Evolutionary conservation across 1,140 invertebrate genomes (phyloP), one percentile per base, ranked within the genome.

Genomic region (Lepidostoma basale): DNA sequence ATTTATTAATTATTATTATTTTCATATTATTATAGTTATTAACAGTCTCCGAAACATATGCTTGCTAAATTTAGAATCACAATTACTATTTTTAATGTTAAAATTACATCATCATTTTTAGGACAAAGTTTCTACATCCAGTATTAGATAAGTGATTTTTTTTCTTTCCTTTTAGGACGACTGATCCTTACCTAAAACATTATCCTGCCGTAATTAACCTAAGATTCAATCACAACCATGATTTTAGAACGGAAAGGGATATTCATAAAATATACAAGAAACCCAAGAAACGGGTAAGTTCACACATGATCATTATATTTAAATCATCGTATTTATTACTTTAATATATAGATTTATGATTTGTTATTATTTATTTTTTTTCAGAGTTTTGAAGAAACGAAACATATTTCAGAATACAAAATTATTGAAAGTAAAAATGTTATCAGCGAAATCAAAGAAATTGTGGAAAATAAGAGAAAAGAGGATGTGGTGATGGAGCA

Each of bases 151-250:
- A n/a, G n/a, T n/a, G n/a, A n/a, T n/a, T n/a, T n/a, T n/a, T n/a
- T n/a, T n/a, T 49, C 22, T 25, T 49, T 26, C 12, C 18, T 30
- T 16, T 42, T 42, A 60, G 56, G 39, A 60, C 56, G 8, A 60
- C 56, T n/a, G 56, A 60, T 26, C 12, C 39, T 4, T 60, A 60
- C 14, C 28, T 60, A 23, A 60, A 60, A 16, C 36, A 60, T 23
- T 60, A 60, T 26, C 56, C 56, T 9, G 56, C 56, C n/a, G 56
- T 60, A n/a, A 60, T 60, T 9, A 60, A 60, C 30, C 40, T 60
- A 2, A 20, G 56, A 42, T 60, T 60, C 25, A 60, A n/a, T 26
- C 56, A 60, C 22, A 60, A 60, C 56, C 56, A 60, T 23, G 23
- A 60, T 9, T 60, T 26, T 23, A 60, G 18, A 42, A 42, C 56